Evolutionary conservation across 2,797 vertebrate species (phyloP), one percentile per base, ranked within the genome.

Genomic region (Syngnathus acus): DNA sequence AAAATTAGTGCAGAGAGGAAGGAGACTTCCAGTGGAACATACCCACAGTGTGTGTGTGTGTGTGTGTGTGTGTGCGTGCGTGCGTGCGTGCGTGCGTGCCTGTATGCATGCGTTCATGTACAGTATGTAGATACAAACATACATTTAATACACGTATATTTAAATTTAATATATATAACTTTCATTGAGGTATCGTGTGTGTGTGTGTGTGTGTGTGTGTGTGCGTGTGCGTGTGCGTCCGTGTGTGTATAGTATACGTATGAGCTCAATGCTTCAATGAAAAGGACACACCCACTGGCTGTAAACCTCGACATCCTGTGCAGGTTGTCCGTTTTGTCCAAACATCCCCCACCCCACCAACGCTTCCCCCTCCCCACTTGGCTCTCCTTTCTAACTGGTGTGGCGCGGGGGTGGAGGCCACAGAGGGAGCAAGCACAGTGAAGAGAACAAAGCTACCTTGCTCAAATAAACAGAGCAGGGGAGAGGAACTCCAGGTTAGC

Each of bases 221-320:
- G 58, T 66, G 55, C 65, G 75, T 75, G 72, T 73, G 75, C 76
- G 23, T 64, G 68, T 23, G 37, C 58, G 62, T 62, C 69, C 50
- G 66, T 73, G 59, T 63, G 61, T 68, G 54, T 65, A 61, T 57
- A 64, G 38, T 45, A 42, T 16, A 32, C 32, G 32, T 32, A 61
- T 61, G 59, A 75, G 72, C 71, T 84, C 55, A 57, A 80, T 54
- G 67, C 78, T 76, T 82, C 71, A 60, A 84, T 90, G 84, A 91
- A 87, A 78, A 80, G 70, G 88, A 90, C 89, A 91, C 89, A 90
- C 88, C 90, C 89, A 90, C 86, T 82, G 87, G 85, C 89, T 85
- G 84, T 74, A 88, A 86, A 90, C 87, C 89, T 91, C 85, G 80
- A 89, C 90, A 92, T 92, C 90, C 90, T 92, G 90, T 88, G 86